phyloP scores from a whole-genome alignment of 2,797 vertebrate species.

The Poeciliopsis presidionis region DNA sequence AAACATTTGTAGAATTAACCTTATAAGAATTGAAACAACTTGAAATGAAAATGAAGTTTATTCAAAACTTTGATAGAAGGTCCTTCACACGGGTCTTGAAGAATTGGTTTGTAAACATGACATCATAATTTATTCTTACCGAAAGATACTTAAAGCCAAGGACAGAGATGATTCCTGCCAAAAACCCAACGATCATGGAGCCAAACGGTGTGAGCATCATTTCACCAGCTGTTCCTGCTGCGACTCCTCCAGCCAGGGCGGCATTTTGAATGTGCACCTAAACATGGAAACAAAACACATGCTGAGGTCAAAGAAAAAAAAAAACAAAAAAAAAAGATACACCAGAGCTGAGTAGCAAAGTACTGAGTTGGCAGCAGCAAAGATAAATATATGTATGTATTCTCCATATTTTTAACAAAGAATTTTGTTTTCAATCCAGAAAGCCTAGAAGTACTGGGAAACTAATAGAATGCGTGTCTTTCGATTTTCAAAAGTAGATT shows the following conservation, averaged over 20 bases:
- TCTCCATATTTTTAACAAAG: not conserved
- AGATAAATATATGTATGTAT: not conserved
- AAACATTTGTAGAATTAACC: not conserved
- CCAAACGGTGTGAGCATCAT: constrained; percentile 94
- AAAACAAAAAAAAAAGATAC: too few species aligned
- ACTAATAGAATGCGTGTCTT: not conserved
- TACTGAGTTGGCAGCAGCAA: not conserved
- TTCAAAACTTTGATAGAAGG: not conserved
- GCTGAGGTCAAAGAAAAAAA: too few species aligned
- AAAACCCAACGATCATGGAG: constrained; percentile 87
- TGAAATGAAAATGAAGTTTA: not conserved
- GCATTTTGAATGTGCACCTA: constrained; percentile 93
- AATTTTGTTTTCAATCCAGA: not conserved
- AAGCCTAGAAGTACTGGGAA: not conserved
- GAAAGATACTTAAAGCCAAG: constrained; percentile 89
- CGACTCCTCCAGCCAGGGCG: constrained; percentile 85
- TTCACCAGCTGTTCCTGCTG: constrained; percentile 90
- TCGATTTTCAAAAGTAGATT: not conserved
- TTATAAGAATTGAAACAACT: not conserved
- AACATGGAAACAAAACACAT: not conserved
- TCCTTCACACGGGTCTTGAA: not conserved
- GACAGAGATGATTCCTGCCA: constrained; percentile 87
- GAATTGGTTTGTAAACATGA: not conserved
- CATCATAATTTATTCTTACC: constrained; percentile 63
- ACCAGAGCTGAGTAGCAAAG: too few species aligned